Conservation (phyloP, 1,140 invertebrate genomes). For the Pseudobourletiella spinata region DNA sequence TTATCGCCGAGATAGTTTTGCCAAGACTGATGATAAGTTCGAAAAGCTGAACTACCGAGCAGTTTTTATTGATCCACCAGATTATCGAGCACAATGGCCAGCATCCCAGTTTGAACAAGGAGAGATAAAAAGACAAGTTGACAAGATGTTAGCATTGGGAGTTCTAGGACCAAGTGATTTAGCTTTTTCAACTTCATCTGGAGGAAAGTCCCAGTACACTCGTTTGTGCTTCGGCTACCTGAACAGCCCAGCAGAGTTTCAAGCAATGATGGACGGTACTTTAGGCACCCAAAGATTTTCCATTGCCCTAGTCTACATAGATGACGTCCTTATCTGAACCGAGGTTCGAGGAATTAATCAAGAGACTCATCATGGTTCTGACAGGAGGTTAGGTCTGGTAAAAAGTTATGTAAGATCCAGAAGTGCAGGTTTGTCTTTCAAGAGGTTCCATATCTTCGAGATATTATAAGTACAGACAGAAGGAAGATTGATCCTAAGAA, state of each 20-base stretch:
- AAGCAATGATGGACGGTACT: conserved; percentile 45
- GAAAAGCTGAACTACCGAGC: not conserved
- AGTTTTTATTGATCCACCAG: not conserved
- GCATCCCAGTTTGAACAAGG: not conserved
- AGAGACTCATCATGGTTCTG: conserved; percentile 29
- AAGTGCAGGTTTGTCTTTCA: conserved; percentile 37
- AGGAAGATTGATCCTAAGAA: conserved; percentile 38
- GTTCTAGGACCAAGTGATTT: not conserved
- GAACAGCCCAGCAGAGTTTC: conserved; percentile 45
- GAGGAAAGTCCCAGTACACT: conserved; percentile 40
- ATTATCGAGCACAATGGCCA: not conserved
- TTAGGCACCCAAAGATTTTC: conserved; percentile 38
- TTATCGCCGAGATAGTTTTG: not conserved
- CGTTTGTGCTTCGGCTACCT: conserved; percentile 43
- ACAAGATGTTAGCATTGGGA: conserved; percentile 8
- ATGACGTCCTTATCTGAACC: conserved; percentile 47
- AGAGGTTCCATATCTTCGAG: conserved; percentile 39
- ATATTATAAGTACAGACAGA: conserved; percentile 37
- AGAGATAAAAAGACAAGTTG: not conserved
- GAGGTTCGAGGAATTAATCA: conserved; percentile 35
- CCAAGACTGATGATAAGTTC: not conserved
- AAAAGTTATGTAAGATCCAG: conserved; percentile 19
- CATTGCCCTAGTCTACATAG: conserved; percentile 43
- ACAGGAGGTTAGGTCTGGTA: conserved; percentile 8
- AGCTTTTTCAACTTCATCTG: conserved; percentile 36